Base-by-base conservation (phyloP, 2,797 vertebrate genomes). In the Enteromius treurensis region DNA sequence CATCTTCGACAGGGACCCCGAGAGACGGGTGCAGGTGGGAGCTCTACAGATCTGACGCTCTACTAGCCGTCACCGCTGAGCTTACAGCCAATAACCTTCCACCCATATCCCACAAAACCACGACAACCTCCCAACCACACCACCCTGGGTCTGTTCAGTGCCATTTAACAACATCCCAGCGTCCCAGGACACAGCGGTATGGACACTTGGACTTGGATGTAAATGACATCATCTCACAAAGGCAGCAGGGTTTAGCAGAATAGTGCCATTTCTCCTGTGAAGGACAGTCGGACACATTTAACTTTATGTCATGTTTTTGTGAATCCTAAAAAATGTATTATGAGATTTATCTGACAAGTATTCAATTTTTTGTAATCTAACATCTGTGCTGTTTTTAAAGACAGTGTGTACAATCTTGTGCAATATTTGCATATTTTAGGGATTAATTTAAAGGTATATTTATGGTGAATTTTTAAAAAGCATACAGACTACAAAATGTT, bases 21-120 rank as follows among this genome's bases (percentile, higher is more conserved):
- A 95, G 74, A 92, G 87, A 77, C 87, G 95, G 94, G 96, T 97
- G 90, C 97, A 97, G 97, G 97, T 97, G 96, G 96, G 96, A 89
- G 85, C 80, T 7, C 92, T 89, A 88, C 91, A 88, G 84, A 92
- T 93, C 89, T 92, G 95, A 95, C 64, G 75, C 86, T 64, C 60
- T 64, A 8, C 60, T 64, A 85, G 81, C 93, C 86, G 80, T 91
- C 88, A 81, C 91, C 88, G 89, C 89, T 90, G 87, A 92, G 91
- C 60, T 95, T 93, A 92, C 91, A 87, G 91, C 92, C 92, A 88
- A 81, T 95, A 93, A 95, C 93, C 90, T 89, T n/a, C 10, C 68
- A 74, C 68, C 34, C 73, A 83, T 34, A 49, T 45, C 81, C 40
- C 45, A 90, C 83, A 42, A 81, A 91, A 90, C 92, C 91, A 80